Evolutionary conservation across 2,797 vertebrate genomes (phyloP), one percentile per base, ranked within the genome.

Genomic region (Nyctalus aviator): DNA sequence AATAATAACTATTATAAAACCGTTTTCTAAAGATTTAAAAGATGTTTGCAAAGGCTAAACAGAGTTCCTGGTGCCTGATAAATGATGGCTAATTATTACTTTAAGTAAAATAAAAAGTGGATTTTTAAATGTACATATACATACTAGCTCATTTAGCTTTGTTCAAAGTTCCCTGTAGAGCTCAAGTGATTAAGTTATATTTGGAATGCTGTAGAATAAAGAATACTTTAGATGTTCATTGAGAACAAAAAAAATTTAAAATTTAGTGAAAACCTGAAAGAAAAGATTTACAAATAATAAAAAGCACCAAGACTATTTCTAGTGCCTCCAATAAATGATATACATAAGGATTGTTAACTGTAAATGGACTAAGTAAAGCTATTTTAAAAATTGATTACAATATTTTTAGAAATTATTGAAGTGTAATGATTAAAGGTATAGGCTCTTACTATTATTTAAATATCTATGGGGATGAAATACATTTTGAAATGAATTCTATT

Each of bases 101-200:
- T 84, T 78, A 93, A 83, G 30, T 59, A 72, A 93, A 88, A 69
- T 59, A 3, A 88, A 96, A 91, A 48, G 41, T 68, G n/a, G 13
- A 18, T 37, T 84, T 94, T 69, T 66, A 82, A 75, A 84, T 90
- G 11, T 37, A 32, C 25, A 48, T 57, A 41, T 71, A 77, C 46
- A 44, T 11, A 84, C 11, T 73, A 50, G 35, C 8, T 50, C 21
- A 57, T 72, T 71, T 66, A 78, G 25, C 5, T 93, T 81, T 75
- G 10, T 41, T 89, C 32, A 84, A 41, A 46, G 50, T 53, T 90
- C 30, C 13, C 78, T 55, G 53, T 3, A 76, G 41, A 72, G 17
- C 10, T 46, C 25, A 78, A 21, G 27, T 66, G 76, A 59, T 87
- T 75, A 96, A 76, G 62, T 27, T 73, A 6, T 30, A 93, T 59